These are phyloP conservation scores for Dexiosoma caninum DNA, from an alignment of 2,888 invertebrate species.

Conservation along the genomic window DNA sequence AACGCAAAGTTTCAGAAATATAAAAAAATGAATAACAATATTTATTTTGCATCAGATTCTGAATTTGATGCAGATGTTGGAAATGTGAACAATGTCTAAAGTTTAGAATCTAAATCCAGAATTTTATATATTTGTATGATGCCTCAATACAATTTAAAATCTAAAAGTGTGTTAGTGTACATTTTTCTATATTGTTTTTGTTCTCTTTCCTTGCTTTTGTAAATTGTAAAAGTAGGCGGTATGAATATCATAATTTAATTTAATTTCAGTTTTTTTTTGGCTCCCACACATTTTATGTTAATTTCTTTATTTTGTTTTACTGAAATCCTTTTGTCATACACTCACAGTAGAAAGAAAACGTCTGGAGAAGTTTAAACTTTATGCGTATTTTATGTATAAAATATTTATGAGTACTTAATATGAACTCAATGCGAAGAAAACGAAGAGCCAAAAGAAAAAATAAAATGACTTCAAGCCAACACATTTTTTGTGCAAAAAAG, in stretches of 20 bases:
- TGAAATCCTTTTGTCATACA: not conserved
- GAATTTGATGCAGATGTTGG: no score
- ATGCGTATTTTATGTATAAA: slow-evolving; percentile 55
- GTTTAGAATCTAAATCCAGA: no score
- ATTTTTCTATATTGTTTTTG: no score
- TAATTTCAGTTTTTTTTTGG: not conserved
- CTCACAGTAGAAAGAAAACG: not conserved
- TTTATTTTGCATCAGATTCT: no score
- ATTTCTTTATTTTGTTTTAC: not conserved
- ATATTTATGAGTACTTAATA: slow-evolving; percentile 56
- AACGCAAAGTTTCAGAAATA: no score
- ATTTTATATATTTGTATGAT: no score
- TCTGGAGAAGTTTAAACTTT: slow-evolving; percentile 24
- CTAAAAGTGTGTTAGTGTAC: no score
- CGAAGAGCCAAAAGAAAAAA: not conserved
- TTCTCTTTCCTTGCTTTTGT: not conserved
- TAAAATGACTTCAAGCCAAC: not conserved
- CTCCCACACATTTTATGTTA: slow-evolving; percentile 27
- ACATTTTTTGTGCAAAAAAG: not conserved
- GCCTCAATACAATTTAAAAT: no score
- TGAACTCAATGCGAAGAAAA: slow-evolving; percentile 33
- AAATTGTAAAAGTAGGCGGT: not conserved
- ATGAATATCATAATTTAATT: slow-evolving; percentile 28
- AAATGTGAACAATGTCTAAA: no score
- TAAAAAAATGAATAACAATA: no score